phyloP scores from a whole-genome alignment of 2,113 vertebrate species.

The Toxostoma redivivum region DNA sequence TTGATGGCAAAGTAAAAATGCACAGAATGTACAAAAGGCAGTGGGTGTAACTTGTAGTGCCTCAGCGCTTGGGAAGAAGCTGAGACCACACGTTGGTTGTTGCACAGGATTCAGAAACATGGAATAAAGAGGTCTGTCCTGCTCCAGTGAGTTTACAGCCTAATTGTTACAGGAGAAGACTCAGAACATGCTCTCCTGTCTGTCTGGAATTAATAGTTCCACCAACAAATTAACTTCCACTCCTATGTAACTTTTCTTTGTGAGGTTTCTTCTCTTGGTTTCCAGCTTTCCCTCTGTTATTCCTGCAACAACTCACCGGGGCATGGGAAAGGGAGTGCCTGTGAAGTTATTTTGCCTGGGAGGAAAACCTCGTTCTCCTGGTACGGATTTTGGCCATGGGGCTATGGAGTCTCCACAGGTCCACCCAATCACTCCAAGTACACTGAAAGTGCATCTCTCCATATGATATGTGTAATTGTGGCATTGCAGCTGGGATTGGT shows the following conservation, averaged over 20 bases:
- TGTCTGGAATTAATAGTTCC: neutral
- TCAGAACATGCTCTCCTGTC: neutral
- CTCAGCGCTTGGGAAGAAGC: neutral
- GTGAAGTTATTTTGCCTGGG: neutral
- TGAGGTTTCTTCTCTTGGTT: fast-evolving
- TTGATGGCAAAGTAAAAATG: neutral
- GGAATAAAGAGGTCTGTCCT: neutral
- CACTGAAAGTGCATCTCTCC: neutral
- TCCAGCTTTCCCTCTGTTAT: neutral
- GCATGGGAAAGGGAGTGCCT: neutral
- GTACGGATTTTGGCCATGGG: neutral
- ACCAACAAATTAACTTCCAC: neutral
- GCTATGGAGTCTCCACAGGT: neutral
- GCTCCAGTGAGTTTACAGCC: slow-evolving; percentile 21
- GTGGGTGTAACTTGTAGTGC: neutral
- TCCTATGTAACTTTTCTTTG: neutral
- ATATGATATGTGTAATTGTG: neutral
- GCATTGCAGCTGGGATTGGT: neutral
- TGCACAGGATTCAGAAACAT: neutral
- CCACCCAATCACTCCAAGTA: neutral
- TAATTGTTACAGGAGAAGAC: neutral
- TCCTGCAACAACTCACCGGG: neutral
- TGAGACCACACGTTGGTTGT: neutral
- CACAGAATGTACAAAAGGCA: neutral
- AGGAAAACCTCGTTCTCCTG: neutral